Evolutionary conservation across 2,797 vertebrate genomes (phyloP), one percentile per base, ranked within the genome.

Genomic region (Rhabdophis nuchalis): DNA sequence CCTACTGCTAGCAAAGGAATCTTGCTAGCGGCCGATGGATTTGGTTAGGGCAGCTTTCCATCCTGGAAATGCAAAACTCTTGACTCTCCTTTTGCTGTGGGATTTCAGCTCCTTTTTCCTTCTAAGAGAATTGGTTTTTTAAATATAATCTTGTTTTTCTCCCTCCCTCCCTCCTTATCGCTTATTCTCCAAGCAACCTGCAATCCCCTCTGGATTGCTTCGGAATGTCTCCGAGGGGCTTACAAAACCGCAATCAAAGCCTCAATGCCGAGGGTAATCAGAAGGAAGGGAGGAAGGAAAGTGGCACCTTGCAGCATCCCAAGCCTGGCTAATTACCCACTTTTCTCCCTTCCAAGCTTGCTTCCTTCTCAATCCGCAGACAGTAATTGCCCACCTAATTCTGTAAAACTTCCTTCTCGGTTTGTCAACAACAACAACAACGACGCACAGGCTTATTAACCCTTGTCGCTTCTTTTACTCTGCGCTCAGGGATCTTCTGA

Each of bases 361-460:
- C 11, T 8, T 88, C 58, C 60, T 91, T 92, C 88, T 89, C 92
- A 92, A 57, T 7, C n/a, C 9, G 14, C n/a, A 5, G n/a, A 18
- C 64, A 72, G 64, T 61, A 20, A 9, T 60, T 86, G 57, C 25
- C 3, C 46, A 60, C 54, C 50, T 52, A 54, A 72, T 50, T 50
- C 41, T 14, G 16, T 29, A 72, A 72, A 68, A 13, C 32, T 7
- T n/a, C 25, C 11, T 57, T 72, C 82, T 46, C 27, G 10, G 1
- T 11, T 18, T 0, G 0, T 18, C 8, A 64, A 36, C 68, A 5
- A 7, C 16, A 32, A 58, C 57, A 1, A 4, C 54, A 14, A 56
- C 16, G 52, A 46, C 46, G 56, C 56, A 57, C 86, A n/a, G 50
- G 8, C 23, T 50, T 46, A 68, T 96, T 87, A 95, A 97, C 27